A percentile compares a stretch with the other conserved stretches of the same genome.
Evolutionary conservation across 1,140 invertebrate genomes (phyloP).

Genomic region (Heterodera schachtii): DNA sequence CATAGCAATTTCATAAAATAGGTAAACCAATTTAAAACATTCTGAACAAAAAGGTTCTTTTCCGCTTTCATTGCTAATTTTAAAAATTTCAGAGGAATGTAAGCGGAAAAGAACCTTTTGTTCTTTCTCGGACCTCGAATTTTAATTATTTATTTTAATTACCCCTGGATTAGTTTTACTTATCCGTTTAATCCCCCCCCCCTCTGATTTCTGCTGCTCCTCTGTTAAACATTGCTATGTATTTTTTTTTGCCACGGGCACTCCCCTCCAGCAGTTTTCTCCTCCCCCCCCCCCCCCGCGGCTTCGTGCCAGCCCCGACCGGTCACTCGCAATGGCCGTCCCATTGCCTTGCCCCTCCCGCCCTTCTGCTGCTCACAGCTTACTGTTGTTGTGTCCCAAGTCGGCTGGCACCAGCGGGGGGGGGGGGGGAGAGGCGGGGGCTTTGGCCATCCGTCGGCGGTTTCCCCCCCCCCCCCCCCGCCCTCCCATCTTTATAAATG

Average conservation of each 20-base stretch:
- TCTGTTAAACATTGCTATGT: neutral
- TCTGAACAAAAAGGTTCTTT: no score
- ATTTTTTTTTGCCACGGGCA: constrained; percentile 4
- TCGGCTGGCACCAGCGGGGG: constrained; percentile 28
- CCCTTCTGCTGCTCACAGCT: neutral
- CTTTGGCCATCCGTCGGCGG: neutral
- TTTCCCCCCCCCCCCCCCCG: neutral
- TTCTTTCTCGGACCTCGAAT: no score
- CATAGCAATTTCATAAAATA: no score
- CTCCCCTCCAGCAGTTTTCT: neutral
- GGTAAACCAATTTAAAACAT: no score
- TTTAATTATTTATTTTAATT: no score
- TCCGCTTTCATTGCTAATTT: no score
- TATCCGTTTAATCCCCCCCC: no score
- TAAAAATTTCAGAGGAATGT: no score
- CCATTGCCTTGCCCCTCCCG: neutral
- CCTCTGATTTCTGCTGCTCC: no score
- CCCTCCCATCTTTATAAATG: constrained; percentile 6
- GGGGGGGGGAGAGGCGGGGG: neutral
- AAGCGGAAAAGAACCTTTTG: no score
- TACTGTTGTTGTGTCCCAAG: neutral
- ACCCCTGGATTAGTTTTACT: no score
- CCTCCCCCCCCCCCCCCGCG: neutral
- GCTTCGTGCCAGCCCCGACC: constrained; percentile 26
- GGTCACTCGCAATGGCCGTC: constrained; percentile 21